Base-by-base conservation (phyloP, 2,797 vertebrate genomes). In the Alauda arvensis region DNA sequence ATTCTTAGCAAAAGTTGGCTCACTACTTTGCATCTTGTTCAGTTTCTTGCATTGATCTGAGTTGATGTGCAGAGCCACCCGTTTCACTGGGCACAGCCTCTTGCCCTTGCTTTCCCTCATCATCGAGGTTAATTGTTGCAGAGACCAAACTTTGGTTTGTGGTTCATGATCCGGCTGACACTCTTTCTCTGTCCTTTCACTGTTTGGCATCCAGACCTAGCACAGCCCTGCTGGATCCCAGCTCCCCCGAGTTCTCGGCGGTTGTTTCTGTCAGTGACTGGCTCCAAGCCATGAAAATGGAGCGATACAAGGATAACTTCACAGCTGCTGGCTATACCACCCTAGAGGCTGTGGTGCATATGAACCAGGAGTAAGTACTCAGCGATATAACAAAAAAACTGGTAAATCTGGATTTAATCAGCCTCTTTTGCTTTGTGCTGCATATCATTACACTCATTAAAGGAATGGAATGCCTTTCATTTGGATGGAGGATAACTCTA, bases 271-370 rank as follows among this genome's bases (percentile, higher is more conserved):
- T 99, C 72, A 97, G 98, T 12, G 99, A 99, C 94, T 99, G 99
- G 99, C 98, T 99, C 93, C 98, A 99, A 95, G 98, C 98, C 96
- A 99, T 99, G 91, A 98, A 99, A 97, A 99, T 99, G 98, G 99
- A 99, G 92, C 97, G 98, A 96, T 99, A 99, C 98, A 97, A 98
- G 91, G 98, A 99, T 96, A 99, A 99, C 97, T 99, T 99, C 97
- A 98, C 98, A 57, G 98, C 98, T 71, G 98, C 98, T 15, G 99
- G 98, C 93, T 99, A 98, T 95, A 99, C 97, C 95, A 98, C 97
- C 75, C 97, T 99, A 85, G 98, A 99, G 95, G 98, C 98, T 37
- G 98, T 99, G 94, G 98, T 99, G 93, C 98, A 98, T 97, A 98
- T 99, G 98, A 99, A 98, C 95, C 98, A 99, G 97, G 99, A 99